These are phyloP conservation scores for Panagrolaimus sp. DNA, from an alignment of 1,140 invertebrate species.

Conservation along the genomic window DNA sequence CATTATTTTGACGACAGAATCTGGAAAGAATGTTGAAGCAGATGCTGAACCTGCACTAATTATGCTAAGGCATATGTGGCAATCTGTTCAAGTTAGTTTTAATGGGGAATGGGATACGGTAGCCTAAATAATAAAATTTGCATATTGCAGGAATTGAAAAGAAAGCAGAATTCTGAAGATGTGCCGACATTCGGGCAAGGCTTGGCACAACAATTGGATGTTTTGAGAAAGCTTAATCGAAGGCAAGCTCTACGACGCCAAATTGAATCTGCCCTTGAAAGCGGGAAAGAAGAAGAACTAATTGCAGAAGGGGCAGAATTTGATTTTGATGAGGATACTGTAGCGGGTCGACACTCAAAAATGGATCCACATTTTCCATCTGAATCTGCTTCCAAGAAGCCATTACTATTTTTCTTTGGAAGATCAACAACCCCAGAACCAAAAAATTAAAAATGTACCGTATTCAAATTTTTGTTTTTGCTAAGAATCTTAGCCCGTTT, in stretches of 20 bases:
- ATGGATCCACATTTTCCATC: background rate
- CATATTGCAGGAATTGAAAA: background rate
- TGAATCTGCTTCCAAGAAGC: background rate
- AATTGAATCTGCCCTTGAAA: background rate
- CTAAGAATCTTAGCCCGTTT: too few relatives aligned
- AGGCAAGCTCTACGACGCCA: background rate
- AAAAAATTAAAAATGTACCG: too few relatives aligned
- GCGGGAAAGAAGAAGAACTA: too few relatives aligned
- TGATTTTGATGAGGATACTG: too few relatives aligned
- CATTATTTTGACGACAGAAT: too few relatives aligned
- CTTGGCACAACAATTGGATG: background rate
- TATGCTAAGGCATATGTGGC: conserved; percentile 9
- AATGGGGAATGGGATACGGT: background rate
- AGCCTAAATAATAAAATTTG: background rate
- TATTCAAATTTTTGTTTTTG: too few relatives aligned
- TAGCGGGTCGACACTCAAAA: too few relatives aligned
- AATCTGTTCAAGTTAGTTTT: conserved; percentile 3
- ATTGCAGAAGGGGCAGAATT: too few relatives aligned
- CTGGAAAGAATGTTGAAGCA: background rate
- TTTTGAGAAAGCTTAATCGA: conserved; percentile 3
- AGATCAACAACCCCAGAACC: too few relatives aligned
- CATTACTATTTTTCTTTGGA: too few relatives aligned
- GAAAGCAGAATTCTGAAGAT: background rate
- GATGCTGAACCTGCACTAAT: conserved; percentile 7
- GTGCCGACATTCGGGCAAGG: background rate